phyloP scores from a whole-genome alignment of 1,140 invertebrate genomes.

The Sweltsa coloradensis region DNA sequence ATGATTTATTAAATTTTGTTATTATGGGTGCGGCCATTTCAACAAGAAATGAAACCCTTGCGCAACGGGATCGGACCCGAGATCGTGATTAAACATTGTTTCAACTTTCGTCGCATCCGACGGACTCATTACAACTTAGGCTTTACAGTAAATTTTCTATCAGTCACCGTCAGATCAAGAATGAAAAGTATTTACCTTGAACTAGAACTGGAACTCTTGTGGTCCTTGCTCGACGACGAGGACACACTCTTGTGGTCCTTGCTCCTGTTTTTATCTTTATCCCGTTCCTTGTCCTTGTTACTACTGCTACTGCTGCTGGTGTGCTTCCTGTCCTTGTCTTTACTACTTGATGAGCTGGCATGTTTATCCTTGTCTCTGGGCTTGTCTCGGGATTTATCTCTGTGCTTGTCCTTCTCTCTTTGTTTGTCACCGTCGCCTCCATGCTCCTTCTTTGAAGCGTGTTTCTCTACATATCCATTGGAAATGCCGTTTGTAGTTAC shows the following conservation, averaged over 20 bases:
- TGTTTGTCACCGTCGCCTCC: conserved; percentile 51
- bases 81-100: no score
- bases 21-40: no score
- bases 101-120: no score
- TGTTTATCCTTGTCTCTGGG: conserved; percentile 40
- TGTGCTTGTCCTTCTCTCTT: conserved; percentile 15
- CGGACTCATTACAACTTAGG: no score
- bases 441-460: conserved; percentile 42
- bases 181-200: conserved; percentile 9
- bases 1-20: no score
- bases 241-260: conserved; percentile 21
- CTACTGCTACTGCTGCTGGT: conserved; percentile 27
- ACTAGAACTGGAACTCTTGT: conserved; percentile 34
- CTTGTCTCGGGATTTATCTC: conserved; percentile 18
- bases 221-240: conserved; percentile 43
- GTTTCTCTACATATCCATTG: conserved; percentile 45
- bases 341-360: conserved; percentile 13
- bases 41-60: not conserved
- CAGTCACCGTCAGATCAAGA: no score
- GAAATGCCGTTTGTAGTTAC: conserved; percentile 51
- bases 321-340: conserved; percentile 35
- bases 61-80: not conserved
- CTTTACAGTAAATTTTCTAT: no score
- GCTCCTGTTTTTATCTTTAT: conserved; percentile 29
- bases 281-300: conserved; percentile 26